Conservation (phyloP, 30 jellyfish, hydroid and myxozoan species). For the Hydractinia echinata region DNA sequence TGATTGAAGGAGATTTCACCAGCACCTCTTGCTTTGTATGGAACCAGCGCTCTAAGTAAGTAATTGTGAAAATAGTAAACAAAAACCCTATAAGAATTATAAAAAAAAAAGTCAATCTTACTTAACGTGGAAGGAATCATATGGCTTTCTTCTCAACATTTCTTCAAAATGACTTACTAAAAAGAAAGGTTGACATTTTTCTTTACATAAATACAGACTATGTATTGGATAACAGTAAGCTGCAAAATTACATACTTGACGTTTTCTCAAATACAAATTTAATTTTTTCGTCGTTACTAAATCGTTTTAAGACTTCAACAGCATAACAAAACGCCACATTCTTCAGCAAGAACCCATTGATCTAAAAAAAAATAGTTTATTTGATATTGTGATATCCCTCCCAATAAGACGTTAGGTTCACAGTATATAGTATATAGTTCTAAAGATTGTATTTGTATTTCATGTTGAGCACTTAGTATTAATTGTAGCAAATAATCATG, state of each 20-base stretch:
- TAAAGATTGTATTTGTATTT: too few relatives aligned
- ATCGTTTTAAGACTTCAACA: constrained; percentile 23
- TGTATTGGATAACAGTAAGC: neutral
- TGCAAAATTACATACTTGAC: neutral
- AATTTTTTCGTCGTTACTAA: neutral
- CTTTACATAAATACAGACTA: neutral
- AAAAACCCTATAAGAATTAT: neutral
- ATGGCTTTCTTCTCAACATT: neutral
- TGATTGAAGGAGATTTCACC: neutral
- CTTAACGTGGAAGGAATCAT: constrained; percentile 12
- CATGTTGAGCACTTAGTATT: too few relatives aligned
- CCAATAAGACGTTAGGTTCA: too few relatives aligned
- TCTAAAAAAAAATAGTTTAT: constrained; percentile 13
- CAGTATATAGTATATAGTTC: too few relatives aligned
- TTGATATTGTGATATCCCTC: too few relatives aligned
- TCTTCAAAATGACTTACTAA: neutral
- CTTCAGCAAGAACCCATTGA: constrained; percentile 26
- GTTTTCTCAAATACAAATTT: constrained; percentile 7
- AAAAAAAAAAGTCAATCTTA: neutral
- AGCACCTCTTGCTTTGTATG: constrained; percentile 7
- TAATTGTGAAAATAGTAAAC: neutral
- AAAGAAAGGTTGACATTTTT: neutral
- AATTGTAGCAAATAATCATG: too few relatives aligned
- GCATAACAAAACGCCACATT: constrained; percentile 46
- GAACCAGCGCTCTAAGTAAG: neutral